Evolutionary conservation across 2,797 vertebrate genomes (phyloP), one percentile per base, ranked within the genome.

Genomic region (Anas flavirostris): DNA sequence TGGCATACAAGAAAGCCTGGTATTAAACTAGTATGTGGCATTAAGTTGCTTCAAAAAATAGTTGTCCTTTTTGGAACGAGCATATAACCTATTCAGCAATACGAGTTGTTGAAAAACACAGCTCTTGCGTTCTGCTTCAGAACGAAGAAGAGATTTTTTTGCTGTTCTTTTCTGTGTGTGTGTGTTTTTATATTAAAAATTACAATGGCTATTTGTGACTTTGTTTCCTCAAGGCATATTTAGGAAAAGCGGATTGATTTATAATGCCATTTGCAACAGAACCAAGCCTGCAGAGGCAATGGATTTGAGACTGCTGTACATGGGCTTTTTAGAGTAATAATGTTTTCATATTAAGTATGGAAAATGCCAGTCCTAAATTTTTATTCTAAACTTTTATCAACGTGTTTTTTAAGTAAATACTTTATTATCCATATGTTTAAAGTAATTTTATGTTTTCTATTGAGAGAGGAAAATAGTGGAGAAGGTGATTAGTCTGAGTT

Each of bases 321-420:
- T 5, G 25, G 83, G 68, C 64, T 72, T 96, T 86, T 82, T 63
- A 55, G 46, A 70, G 29, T 19, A 75, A 72, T 94, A 58, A 37
- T 88, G 63, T 91, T 94, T 50, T 8, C 73, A 76, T 82, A 39
- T 31, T 35, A 13, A 17, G n/a, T 58, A 77, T 91, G 89, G 56
- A 82, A 85, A 94, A 55, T 67, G 28, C 87, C 91, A 94, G 95
- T 94, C 85, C 91, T 94, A 93, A 95, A 22, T 43, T 64, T 43
- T 64, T 43, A 43, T 95, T 94, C 81, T 94, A 86, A 94, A 93
- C 82, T 95, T 95, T 89, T 96, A 89, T 95, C 84, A 85, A 6
- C 82, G 29, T 77, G 77, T 95, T 81, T 95, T 96, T 90, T 97
- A 95, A 97, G 94, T 96, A 96, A 97, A 96, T 91, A 93, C 62